A percentile compares a stretch with the other conserved stretches of the same genome.
Evolutionary conservation across 1,140 invertebrate genomes (phyloP).

Genomic region (Hypsibius dujardini): DNA sequence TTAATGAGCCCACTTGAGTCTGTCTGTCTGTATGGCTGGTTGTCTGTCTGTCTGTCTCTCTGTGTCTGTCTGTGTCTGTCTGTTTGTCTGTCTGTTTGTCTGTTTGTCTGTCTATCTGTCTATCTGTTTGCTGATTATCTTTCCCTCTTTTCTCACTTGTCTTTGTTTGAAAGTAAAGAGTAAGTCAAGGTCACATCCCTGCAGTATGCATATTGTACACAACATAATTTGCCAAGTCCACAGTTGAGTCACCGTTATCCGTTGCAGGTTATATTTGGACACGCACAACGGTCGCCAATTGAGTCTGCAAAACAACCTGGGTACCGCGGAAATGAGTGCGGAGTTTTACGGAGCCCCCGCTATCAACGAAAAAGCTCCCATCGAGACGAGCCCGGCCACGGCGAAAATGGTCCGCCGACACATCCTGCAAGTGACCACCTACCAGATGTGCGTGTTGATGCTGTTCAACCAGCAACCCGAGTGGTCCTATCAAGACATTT

Average conservation of each 20-base stretch:
- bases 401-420: not conserved
- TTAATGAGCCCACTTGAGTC: too few relatives aligned
- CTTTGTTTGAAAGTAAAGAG: too few relatives aligned
- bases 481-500: slow-evolving; percentile 9
- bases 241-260: not conserved
- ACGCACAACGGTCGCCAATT: not conserved
- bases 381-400: not conserved
- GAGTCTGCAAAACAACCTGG: slow-evolving; percentile 4
- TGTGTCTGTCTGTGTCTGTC: too few relatives aligned
- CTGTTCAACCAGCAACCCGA: slow-evolving; percentile 1
- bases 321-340: not conserved
- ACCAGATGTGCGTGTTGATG: slow-evolving; percentile 5
- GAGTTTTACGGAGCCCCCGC: not conserved
- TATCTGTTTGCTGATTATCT: too few relatives aligned
- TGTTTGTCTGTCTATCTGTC: too few relatives aligned
- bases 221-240: too few relatives aligned
- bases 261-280: not conserved
- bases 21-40: too few relatives aligned
- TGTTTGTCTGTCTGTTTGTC: too few relatives aligned
- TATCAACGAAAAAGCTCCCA: not conserved
- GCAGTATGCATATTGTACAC: not conserved
- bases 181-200: too few relatives aligned
- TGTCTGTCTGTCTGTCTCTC: too few relatives aligned
- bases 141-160: too few relatives aligned
- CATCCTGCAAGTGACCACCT: slow-evolving; percentile 2